Conservation (phyloP, 2,888 invertebrate species). For the Pemphredon lugubris region DNA sequence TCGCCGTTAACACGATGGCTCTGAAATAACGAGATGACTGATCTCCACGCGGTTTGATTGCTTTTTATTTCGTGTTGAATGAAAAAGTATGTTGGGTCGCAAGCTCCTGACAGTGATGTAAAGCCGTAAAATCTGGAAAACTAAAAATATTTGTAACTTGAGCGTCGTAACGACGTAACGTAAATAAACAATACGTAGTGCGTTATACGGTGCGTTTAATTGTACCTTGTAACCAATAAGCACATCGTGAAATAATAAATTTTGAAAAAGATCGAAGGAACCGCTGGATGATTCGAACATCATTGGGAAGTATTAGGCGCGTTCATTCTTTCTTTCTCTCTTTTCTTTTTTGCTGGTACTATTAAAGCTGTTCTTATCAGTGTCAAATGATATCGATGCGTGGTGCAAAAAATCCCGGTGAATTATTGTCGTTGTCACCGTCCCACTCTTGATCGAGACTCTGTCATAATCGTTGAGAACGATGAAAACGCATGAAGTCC, state of each 20-base stretch:
- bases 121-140: not conserved
- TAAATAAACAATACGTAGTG: too few species aligned
- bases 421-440: conserved; percentile 15
- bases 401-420: not conserved
- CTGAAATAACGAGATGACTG: not conserved
- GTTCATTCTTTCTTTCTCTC: conserved; percentile 47
- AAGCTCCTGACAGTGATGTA: not conserved
- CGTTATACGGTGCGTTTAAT: too few species aligned
- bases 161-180: not conserved
- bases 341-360: conserved; percentile 4
- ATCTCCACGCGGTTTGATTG: too few species aligned
- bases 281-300: not conserved
- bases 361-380: not conserved
- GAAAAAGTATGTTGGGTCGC: not conserved
- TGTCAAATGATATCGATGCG: not conserved
- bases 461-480: not conserved
- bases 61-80: too few species aligned
- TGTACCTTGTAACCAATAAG: too few species aligned
- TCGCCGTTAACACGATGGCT: not conserved
- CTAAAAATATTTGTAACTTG: not conserved
- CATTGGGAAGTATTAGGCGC: conserved; percentile 25
- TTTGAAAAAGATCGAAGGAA: not conserved
- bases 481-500: not conserved
- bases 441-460: conserved; percentile 16
- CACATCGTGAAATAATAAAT: too few species aligned